These are phyloP conservation scores for Lagodon rhomboides DNA, from an alignment of 2,797 vertebrate species.

Conservation along the genomic window DNA sequence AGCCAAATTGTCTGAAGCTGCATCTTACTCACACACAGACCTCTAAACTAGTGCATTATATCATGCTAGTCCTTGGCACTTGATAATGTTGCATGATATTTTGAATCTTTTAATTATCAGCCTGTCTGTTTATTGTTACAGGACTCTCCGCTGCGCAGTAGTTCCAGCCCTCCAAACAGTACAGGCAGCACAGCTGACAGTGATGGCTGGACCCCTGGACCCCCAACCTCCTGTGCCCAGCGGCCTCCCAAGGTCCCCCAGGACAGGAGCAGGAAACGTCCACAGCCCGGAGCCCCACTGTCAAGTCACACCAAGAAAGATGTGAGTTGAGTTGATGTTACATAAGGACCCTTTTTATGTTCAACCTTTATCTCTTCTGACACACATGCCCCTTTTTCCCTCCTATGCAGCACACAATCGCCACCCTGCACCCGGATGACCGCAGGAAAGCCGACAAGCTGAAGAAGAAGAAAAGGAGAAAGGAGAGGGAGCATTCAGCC, in stretches of 20 bases:
- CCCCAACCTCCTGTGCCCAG: conserved; percentile 77
- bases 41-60: not conserved
- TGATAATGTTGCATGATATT: not conserved
- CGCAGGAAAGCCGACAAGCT: conserved; percentile 92
- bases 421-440: conserved; percentile 88
- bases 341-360: not conserved
- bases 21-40: not conserved
- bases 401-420: conserved; percentile 77
- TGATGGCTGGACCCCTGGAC: conserved; percentile 92
- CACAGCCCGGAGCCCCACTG: conserved; percentile 80
- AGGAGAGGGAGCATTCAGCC: conserved; percentile 85
- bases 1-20: not conserved
- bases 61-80: conserved; percentile 2
- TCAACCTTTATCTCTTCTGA: conserved; percentile 1
- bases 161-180: conserved; percentile 96
- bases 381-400: not conserved
- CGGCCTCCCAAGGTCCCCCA: conserved; percentile 70
- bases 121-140: conserved; percentile 66
- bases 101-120: conserved; percentile 8
- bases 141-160: conserved; percentile 91
- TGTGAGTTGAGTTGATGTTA: conserved; percentile 52
- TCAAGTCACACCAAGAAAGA: conserved; percentile 78
- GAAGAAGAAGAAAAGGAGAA: conserved; percentile 92
- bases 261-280: conserved; percentile 80
- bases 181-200: conserved; percentile 96